These are phyloP conservation scores for Gadopsis marmoratus DNA, from an alignment of 2,797 vertebrate species.

Conservation along the genomic window DNA sequence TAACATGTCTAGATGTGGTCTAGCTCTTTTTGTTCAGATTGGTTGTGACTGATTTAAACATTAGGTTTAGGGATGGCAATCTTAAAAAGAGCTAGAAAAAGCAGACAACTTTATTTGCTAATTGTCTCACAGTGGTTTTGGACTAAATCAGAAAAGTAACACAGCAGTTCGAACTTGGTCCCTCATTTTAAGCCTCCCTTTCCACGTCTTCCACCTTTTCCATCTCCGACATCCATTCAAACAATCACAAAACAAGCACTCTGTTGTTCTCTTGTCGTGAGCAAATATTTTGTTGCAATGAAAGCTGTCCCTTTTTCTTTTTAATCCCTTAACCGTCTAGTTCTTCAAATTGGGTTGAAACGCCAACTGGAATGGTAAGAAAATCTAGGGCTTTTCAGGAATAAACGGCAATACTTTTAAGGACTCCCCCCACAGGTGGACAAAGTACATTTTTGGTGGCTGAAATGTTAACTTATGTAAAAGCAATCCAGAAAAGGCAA, in stretches of 20 bases:
- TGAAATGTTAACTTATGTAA: too few relatives aligned
- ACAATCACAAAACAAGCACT: background rate
- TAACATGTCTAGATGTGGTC: too few relatives aligned
- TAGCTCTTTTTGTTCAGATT: background rate
- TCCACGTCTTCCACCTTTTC: background rate
- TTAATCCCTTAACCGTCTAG: background rate
- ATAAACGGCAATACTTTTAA: too few relatives aligned
- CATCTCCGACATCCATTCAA: background rate
- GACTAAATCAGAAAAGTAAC: too few relatives aligned
- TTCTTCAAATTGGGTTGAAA: background rate
- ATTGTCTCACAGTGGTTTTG: background rate
- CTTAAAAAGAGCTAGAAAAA: background rate
- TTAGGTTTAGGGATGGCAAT: background rate
- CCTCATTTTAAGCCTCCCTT: background rate
- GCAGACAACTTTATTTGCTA: background rate
- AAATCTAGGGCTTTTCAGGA: background rate
- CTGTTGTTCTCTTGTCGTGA: background rate
- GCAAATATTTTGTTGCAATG: background rate
- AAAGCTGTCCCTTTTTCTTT: background rate
- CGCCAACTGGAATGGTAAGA: background rate
- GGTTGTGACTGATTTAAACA: background rate
- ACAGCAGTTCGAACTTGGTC: background rate
- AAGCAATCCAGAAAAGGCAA: too few relatives aligned
- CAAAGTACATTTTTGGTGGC: too few relatives aligned
- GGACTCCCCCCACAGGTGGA: too few relatives aligned